Evolutionary conservation across 2,797 vertebrate species (phyloP).

Genomic region (Leptatherina wallacei): DNA sequence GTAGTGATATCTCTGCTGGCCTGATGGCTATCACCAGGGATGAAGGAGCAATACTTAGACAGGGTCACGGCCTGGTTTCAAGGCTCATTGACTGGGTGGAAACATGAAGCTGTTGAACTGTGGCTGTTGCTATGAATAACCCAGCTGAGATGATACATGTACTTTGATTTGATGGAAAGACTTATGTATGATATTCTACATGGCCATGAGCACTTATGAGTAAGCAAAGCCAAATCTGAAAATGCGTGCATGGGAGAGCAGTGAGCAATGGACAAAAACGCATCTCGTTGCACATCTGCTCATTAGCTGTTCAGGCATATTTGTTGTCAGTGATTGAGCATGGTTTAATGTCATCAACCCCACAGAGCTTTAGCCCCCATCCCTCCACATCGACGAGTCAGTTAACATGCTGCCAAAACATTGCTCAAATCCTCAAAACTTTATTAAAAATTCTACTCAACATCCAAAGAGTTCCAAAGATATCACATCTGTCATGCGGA

Average conservation of each 20-base stretch:
- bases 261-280: not conserved
- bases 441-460: slow-evolving; percentile 28
- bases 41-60: slow-evolving; percentile 29
- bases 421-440: slow-evolving; percentile 23
- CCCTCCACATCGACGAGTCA: slow-evolving; percentile 11
- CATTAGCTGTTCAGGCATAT: slow-evolving; percentile 9
- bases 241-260: slow-evolving; percentile 3
- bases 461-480: slow-evolving; percentile 22
- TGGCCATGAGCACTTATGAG: not conserved
- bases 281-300: not conserved
- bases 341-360: slow-evolving; percentile 11
- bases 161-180: slow-evolving; percentile 31
- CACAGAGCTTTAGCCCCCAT: not conserved
- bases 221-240: slow-evolving; percentile 13
- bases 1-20: not conserved
- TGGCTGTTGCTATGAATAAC: slow-evolving; percentile 11
- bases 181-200: not conserved
- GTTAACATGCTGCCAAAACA: slow-evolving; percentile 19
- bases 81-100: slow-evolving; percentile 18
- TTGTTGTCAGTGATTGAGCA: slow-evolving; percentile 23
- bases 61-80: slow-evolving; percentile 33
- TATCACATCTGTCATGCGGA: slow-evolving; percentile 28
- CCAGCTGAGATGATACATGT: slow-evolving; percentile 28
- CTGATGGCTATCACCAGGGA: slow-evolving; percentile 19
- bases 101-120: slow-evolving; percentile 7